Evolutionary conservation across 1,140 invertebrate species (phyloP).

Genomic region (Zelostemma sp.): DNA sequence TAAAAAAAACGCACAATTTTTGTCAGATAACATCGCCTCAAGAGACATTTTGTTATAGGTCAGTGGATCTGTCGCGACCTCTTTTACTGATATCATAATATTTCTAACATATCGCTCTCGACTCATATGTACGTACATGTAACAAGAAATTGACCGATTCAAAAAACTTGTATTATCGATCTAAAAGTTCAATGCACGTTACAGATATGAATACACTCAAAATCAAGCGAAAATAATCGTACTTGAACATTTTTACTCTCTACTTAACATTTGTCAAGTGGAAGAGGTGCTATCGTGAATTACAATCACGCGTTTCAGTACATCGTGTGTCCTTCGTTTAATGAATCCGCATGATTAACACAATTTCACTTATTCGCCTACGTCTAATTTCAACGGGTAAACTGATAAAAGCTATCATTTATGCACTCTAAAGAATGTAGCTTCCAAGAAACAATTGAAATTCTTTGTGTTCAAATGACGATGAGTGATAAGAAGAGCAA

Average conservation of each 20-base stretch:
- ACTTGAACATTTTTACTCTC: not conserved
- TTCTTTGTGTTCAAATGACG: not conserved
- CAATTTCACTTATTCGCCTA: constrained; percentile 34
- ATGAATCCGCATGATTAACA: constrained; percentile 25
- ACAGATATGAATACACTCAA: too few species aligned
- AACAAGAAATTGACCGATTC: too few species aligned
- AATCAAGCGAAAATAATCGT: too few species aligned
- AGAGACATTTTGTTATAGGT: constrained; percentile 45
- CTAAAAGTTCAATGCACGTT: constrained; percentile 3
- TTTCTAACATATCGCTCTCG: constrained; percentile 3
- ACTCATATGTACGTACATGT: not conserved
- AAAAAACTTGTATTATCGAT: constrained; percentile 6
- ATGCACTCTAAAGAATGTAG: not conserved
- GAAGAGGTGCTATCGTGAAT: constrained; percentile 4
- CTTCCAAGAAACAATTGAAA: constrained; percentile 2
- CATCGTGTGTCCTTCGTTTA: constrained; percentile 9
- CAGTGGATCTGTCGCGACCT: constrained; percentile 41
- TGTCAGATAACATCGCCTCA: too few species aligned
- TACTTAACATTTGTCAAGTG: not conserved
- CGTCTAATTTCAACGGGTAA: constrained; percentile 4
- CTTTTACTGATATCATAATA: constrained; percentile 37
- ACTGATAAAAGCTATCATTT: constrained; percentile 9
- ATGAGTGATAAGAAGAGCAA: not conserved
- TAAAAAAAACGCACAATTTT: too few species aligned
- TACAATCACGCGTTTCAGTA: not conserved